Base-by-base conservation (phyloP, 2,888 invertebrate species). In the Drosophila neonasuta region DNA sequence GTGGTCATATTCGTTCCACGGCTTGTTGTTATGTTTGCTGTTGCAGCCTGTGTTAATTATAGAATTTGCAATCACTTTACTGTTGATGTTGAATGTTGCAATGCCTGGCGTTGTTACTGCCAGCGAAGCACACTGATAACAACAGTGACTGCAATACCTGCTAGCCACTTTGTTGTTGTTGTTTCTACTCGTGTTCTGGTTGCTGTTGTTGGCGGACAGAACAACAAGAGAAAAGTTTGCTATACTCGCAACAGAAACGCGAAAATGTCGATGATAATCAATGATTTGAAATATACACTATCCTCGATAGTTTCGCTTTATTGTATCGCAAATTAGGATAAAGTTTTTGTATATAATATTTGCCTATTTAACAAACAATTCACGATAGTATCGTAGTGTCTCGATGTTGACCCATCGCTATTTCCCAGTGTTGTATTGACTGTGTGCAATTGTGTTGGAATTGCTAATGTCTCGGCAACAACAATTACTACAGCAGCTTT, bases 1-100 rank as follows among this genome's bases (percentile, higher is more conserved):
- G 81, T 81, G 71, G 81, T 81, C 81, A 81, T 81, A 78, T 80
- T 81, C 62, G 62, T 48, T 61, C 41, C 59, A 68, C 65, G 64
- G 54, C 39, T 30, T 59, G 17, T 65, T 77, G 68, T 57, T 54
- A 8, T 61, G 63, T 34, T 70, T 45, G 69, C 67, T 57, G 63
- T 42, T 63, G 68, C 56, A 63, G 74, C 46, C 78, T 71, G 70
- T 75, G 70, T 75, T 74, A 73, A 59, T 71, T 77, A 75, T 52
- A 66, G 44, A 79, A 63, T 64, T 58, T 59, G 68, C 68, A 74
- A 71, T 74, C 68, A 79, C 75, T 67, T 68, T 54, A 56, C 57
- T 71, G 61, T 68, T 72, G 66, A 66, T 71, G 63, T 66, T 66
- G 30, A 64, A 71, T 79, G 76, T 72, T 68, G 75, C 76, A 67